Evolutionary conservation across 2,888 invertebrate species (phyloP).

Genomic region (Steinernema carpocapsae): DNA sequence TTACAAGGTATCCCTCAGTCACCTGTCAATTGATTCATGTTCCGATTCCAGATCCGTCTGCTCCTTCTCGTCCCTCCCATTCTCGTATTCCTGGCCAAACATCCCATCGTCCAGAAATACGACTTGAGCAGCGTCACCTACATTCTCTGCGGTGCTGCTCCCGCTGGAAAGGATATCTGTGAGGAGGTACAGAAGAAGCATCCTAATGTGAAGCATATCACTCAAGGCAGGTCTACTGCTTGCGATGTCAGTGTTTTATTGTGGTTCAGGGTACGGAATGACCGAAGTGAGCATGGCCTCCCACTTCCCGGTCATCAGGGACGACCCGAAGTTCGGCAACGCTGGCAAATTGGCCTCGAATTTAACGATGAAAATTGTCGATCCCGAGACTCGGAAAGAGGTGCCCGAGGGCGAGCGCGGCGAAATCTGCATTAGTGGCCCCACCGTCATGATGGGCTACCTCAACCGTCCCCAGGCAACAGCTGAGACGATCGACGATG

Average conservation of each 20-base stretch:
- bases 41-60: constrained; percentile 35
- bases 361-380: constrained; percentile 39
- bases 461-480: constrained; percentile 79
- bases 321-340: constrained; percentile 31
- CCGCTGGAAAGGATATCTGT: constrained; percentile 42
- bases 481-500: constrained; percentile 75
- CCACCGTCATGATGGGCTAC: constrained; percentile 74
- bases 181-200: constrained; percentile 36
- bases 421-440: constrained; percentile 42
- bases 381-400: constrained; percentile 36
- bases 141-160: constrained; percentile 46
- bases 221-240: constrained; percentile 38
- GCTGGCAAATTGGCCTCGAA: constrained; percentile 42
- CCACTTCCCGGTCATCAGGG: constrained; percentile 40
- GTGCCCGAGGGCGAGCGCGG: constrained; percentile 39
- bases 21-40: neutral
- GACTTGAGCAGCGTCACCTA: constrained; percentile 78
- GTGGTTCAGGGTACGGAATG: constrained; percentile 40
- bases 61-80: constrained; percentile 37
- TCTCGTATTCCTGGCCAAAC: constrained; percentile 67
- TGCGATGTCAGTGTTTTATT: too few relatives aligned
- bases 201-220: constrained; percentile 37
- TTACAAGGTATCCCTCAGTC: constrained; percentile 46
- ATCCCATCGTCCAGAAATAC: constrained; percentile 77
- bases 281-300: constrained; percentile 40